Conservation (phyloP, 2,888 invertebrate genomes). For the Platerodrilus igneus region DNA sequence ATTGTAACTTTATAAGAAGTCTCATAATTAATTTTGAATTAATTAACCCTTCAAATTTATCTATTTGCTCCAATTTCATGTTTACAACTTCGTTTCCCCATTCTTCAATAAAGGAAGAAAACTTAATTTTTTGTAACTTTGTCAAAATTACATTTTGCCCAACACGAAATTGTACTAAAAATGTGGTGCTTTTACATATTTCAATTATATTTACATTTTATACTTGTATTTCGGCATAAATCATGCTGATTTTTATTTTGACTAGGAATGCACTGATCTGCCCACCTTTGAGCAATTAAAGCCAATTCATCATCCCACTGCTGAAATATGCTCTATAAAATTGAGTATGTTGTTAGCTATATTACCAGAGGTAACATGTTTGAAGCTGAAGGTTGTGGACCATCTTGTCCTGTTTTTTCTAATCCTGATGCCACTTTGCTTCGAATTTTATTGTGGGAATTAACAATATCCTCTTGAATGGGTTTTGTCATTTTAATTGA, state of each 20-base stretch:
- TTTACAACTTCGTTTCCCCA: slow-evolving; percentile 7
- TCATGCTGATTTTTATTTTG: slow-evolving; percentile 7
- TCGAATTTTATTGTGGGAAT: slow-evolving; percentile 7
- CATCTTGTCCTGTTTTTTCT: slow-evolving; percentile 3
- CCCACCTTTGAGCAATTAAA: slow-evolving; percentile 12
- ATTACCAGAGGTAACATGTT: slow-evolving; percentile 10
- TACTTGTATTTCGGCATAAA: slow-evolving; percentile 7
- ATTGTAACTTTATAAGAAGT: background rate
- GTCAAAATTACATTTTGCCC: slow-evolving; percentile 9
- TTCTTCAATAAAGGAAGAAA: background rate
- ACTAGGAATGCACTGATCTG: slow-evolving; percentile 7
- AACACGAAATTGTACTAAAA: slow-evolving; percentile 5
- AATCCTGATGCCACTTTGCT: slow-evolving; percentile 8
- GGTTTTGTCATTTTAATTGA: slow-evolving; percentile 1
- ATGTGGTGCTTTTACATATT: background rate
- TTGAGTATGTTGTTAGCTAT: too few species aligned
- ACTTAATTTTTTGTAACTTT: background rate
- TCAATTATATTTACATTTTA: too few species aligned
- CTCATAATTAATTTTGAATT: background rate
- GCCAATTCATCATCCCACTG: slow-evolving; percentile 14
- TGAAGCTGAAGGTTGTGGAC: slow-evolving; percentile 5
- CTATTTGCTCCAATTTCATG: background rate
- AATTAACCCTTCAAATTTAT: slow-evolving; percentile 5
- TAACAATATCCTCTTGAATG: slow-evolving; percentile 5
- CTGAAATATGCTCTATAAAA: slow-evolving; percentile 6